These are phyloP conservation scores for Bungarus multicinctus DNA, from an alignment of 2,113 vertebrate species.

Conservation along the genomic window DNA sequence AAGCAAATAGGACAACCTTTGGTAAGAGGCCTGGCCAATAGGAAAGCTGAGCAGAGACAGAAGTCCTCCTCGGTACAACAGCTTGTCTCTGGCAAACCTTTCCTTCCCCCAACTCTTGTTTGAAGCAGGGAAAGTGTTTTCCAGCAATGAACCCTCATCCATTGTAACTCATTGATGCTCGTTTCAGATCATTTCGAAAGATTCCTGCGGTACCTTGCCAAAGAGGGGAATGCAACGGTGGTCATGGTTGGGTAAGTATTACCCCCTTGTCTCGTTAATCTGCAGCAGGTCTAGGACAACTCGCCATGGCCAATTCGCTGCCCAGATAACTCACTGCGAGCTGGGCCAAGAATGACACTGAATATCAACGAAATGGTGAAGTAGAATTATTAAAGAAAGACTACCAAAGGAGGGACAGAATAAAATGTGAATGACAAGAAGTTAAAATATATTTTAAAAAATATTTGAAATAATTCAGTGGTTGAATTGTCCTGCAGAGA, in stretches of 20 bases:
- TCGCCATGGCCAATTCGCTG: neutral
- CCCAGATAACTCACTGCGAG: neutral
- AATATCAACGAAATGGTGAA: no score
- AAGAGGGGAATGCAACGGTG: conserved; percentile 35
- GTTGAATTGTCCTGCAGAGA: no score
- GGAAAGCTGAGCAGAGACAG: neutral
- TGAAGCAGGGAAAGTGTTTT: neutral
- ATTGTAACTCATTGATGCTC: conserved; percentile 9
- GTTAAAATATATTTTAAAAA: no score
- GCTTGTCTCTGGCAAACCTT: neutral
- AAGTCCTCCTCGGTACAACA: accelerated
- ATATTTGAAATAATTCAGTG: no score
- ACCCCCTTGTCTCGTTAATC: neutral
- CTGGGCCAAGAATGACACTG: no score
- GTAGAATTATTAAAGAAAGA: no score
- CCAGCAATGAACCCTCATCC: accelerated
- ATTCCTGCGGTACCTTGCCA: conserved; percentile 40
- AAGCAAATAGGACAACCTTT: no score
- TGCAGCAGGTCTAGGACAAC: neutral
- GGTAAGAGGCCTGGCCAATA: neutral
- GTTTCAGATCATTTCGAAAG: conserved; percentile 48
- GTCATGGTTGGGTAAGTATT: conserved; percentile 39
- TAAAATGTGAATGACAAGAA: no score
- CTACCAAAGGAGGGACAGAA: no score
- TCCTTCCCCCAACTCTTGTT: no score